Conservation (phyloP, 2,888 invertebrate species). For the Lathronympha strigana region DNA sequence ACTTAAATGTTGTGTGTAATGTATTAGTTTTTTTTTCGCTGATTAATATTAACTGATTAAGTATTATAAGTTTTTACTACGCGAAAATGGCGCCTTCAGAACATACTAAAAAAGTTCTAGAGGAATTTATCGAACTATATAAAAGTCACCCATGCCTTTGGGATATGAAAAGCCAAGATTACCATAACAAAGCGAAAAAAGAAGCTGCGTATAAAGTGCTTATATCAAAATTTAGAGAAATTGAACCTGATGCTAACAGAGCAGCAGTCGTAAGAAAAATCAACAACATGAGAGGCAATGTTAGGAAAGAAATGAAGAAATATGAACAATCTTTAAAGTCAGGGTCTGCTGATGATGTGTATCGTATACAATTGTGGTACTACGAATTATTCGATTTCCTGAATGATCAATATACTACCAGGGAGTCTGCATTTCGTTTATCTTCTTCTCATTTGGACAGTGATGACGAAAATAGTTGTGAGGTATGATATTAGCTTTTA, state of each 20-base stretch:
- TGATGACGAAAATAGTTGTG: not conserved
- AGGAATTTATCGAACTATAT: not conserved
- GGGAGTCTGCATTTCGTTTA: no score
- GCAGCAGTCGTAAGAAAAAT: not conserved
- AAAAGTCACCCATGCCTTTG: not conserved
- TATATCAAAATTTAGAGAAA: not conserved
- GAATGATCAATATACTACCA: not conserved
- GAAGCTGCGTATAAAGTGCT: not conserved
- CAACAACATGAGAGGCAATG: not conserved
- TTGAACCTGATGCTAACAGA: not conserved
- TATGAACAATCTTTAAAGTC: not conserved
- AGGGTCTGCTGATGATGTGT: not conserved
- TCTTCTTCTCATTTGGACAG: not conserved
- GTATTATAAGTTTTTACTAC: not conserved
- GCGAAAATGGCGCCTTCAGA: not conserved
- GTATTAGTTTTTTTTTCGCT: no score
- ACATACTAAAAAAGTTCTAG: not conserved
- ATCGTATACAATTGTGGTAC: not conserved
- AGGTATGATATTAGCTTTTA: no score
- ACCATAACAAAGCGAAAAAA: not conserved
- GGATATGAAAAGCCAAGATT: not conserved
- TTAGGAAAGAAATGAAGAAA: constrained; percentile 1
- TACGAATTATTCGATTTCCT: not conserved
- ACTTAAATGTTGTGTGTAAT: no score
- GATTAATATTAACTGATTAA: no score